phyloP scores from a whole-genome alignment of 53 echinoderm and acorn worm species.

The Echinarachnius parma region DNA sequence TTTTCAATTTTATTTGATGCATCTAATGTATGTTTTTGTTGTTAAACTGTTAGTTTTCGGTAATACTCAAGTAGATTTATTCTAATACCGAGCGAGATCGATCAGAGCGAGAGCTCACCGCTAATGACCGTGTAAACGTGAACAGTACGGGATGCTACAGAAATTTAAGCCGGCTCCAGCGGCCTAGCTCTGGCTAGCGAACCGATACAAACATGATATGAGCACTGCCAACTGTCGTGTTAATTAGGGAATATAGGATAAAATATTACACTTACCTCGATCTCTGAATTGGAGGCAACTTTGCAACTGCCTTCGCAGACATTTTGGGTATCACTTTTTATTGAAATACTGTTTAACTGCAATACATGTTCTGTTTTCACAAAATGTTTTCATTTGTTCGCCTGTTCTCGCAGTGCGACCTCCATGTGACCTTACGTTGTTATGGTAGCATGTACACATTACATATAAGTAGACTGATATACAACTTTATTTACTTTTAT shows the following conservation, averaged over 20 bases:
- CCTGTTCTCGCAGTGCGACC: neutral
- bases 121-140: too few species aligned
- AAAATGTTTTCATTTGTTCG: neutral
- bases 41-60: too few species aligned
- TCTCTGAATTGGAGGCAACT: slow-evolving; percentile 75
- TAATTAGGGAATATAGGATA: neutral
- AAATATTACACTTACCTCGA: slow-evolving; percentile 25
- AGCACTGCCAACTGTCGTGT: neutral
- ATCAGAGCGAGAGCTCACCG: too few species aligned
- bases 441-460: slow-evolving; percentile 16
- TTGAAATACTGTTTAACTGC: neutral
- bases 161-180: slow-evolving; percentile 9
- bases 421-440: slow-evolving; percentile 24
- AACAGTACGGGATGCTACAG: too few species aligned
- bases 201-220: neutral
- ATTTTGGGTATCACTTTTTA: slow-evolving; percentile 1
- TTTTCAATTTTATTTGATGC: too few species aligned
- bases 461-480: too few species aligned
- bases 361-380: neutral
- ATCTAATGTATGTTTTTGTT: too few species aligned
- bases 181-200: neutral
- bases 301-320: slow-evolving; percentile 64
- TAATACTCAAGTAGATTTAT: too few species aligned
- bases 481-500: too few species aligned
- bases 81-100: too few species aligned